Base-by-base conservation (phyloP, 2,888 invertebrate genomes). In the Nomada ruficornis region DNA sequence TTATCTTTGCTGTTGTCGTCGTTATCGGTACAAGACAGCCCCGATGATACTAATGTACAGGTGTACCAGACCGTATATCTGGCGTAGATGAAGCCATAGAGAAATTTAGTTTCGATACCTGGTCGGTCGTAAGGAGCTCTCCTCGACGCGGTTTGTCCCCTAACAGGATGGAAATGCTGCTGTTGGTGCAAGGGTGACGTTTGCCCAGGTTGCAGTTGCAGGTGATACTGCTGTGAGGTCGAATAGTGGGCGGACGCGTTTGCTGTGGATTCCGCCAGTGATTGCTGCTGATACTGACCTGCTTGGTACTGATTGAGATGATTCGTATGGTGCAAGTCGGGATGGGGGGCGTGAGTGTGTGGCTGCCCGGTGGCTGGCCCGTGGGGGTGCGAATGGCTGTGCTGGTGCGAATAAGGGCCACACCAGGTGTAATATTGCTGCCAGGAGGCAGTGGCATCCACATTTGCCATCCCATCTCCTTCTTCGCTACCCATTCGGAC, bases 381-480 rank as follows among this genome's bases (percentile, higher is more conserved):
- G 0, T 77, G 70, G 62, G 86, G 77, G 68, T 89, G 80, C 29
- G 89, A 87, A 72, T 90, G 85, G 18, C 87, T 82, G 57, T 92
- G 90, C 11, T 88, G 86, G 54, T 90, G 89, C 47, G 90, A 84
- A 29, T 91, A 89, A n/a, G 90, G 87, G 5, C 85, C 80, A 60
- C 88, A 90, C 91, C 92, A 91, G 59, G 89, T 86, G 69, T 92
- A 92, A 47, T 92, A 91, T 50, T 93, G 93, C 76, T 93, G 93
- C 93, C 93, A 93, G 26, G 92, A 92, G 72, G 89, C 85, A 44
- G 90, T 89, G 54, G 91, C 88, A 44, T 91, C 91, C 75, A 90
- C 77, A 72, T 75, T 87, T 59, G 90, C 86, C 89, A 91, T 90
- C 36, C 87, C 85, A 67, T 90, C 86, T 55, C 87, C 77, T 62